Percentiles rank a stretch among this genome's conserved stretches.
Evolutionary conservation across 2,797 vertebrate genomes (phyloP).

Genomic region (Parotocinclus haroldoi): DNA sequence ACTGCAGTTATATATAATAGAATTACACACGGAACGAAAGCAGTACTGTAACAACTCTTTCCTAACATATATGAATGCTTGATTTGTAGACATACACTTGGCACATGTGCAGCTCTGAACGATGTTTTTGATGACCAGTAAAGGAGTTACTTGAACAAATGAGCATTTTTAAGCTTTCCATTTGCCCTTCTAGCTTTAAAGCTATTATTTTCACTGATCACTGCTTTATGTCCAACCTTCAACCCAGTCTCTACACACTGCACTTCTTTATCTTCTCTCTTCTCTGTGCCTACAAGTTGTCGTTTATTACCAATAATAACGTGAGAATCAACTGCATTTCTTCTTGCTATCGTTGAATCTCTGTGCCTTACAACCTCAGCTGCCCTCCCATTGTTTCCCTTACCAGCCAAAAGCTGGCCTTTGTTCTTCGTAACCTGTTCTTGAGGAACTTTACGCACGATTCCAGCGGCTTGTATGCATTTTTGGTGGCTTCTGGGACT

Average conservation of each 20-base stretch:
- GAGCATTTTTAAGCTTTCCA: conserved; percentile 71
- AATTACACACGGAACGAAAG: background rate
- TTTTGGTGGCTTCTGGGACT: conserved; percentile 69
- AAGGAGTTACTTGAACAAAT: conserved; percentile 62
- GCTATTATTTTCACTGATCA: conserved; percentile 58
- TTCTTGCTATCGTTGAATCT: conserved; percentile 49
- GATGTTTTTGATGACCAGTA: background rate
- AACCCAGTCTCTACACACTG: conserved; percentile 56
- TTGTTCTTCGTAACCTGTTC: conserved; percentile 46
- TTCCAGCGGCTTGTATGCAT: conserved; percentile 70
- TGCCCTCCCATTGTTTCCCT: conserved; percentile 61
- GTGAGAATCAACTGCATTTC: conserved; percentile 60
- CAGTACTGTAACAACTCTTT: background rate
- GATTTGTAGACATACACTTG: conserved; percentile 32
- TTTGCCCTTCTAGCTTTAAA: conserved; percentile 64
- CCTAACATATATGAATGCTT: conserved; percentile 8
- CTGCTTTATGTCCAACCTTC: conserved; percentile 61
- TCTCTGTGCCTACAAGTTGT: conserved; percentile 56
- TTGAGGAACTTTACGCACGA: conserved; percentile 62
- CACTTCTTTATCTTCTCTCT: conserved; percentile 65
- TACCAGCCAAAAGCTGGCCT: conserved; percentile 57
- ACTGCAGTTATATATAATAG: conserved; percentile 3
- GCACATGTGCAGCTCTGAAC: conserved; percentile 6
- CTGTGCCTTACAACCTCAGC: conserved; percentile 67
- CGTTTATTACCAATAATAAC: conserved; percentile 55